phyloP scores from a whole-genome alignment of 2,797 vertebrate species.

The Phataginus tetradactyla region DNA sequence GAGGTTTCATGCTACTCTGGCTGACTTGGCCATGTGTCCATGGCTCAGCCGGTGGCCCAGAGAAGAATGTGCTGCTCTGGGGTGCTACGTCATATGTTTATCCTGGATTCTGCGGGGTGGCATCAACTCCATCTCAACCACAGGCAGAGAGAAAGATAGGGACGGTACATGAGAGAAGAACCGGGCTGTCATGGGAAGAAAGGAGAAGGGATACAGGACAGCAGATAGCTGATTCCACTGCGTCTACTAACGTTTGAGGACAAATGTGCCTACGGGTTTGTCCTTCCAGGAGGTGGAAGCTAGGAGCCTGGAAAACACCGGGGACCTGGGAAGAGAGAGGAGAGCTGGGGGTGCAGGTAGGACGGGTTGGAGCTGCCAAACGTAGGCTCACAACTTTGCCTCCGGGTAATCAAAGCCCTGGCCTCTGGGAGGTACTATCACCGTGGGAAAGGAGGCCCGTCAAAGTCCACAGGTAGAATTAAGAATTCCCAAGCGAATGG shows the following conservation, averaged over 20 bases:
- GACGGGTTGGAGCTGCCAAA: not conserved
- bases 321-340: not conserved
- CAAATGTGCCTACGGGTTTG: not conserved
- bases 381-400: not conserved
- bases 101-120: not conserved
- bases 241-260: not conserved
- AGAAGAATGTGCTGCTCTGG: not conserved
- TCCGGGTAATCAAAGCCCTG: not conserved
- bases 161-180: not conserved
- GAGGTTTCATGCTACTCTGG: rapidly evolving
- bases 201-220: not conserved
- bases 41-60: not conserved
- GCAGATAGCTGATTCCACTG: not conserved
- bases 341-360: not conserved
- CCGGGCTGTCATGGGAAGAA: too few species aligned
- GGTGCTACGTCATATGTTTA: rapidly evolving
- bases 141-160: not conserved
- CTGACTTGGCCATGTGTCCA: rapidly evolving
- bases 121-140: not conserved
- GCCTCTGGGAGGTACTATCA: not conserved
- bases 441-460: not conserved
- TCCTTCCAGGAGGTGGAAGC: not conserved
- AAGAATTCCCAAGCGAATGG: not conserved
- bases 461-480: not conserved
- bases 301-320: not conserved